Evolutionary conservation across 1,140 invertebrate species (phyloP).

Genomic region (Tetramorium simillimum): DNA sequence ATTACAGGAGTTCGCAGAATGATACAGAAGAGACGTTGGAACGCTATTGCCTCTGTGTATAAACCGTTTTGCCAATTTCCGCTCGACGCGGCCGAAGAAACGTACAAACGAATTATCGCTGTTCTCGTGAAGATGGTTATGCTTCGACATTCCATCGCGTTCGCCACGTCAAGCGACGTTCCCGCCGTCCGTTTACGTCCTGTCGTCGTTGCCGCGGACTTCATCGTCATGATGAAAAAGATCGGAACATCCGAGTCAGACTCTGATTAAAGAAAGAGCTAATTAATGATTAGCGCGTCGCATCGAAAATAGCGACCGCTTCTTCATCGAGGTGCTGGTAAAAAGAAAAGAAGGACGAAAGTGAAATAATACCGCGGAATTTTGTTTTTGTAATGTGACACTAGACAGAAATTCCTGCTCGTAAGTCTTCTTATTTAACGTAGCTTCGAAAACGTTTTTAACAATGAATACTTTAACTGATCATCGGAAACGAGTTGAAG

Average conservation of each 20-base stretch:
- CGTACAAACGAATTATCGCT: slow-evolving; percentile 55
- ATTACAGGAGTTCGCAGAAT: slow-evolving; percentile 13
- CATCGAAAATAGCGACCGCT: slow-evolving; percentile 56
- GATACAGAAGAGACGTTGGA: slow-evolving; percentile 13
- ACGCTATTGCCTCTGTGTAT: slow-evolving; percentile 26
- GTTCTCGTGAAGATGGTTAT: slow-evolving; percentile 58
- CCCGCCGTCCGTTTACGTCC: not conserved
- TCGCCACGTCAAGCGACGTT: slow-evolving; percentile 61
- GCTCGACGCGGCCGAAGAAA: slow-evolving; percentile 42
- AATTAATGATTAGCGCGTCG: slow-evolving; percentile 77
- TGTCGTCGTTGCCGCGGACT: not conserved
- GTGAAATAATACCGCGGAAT: slow-evolving; percentile 12
- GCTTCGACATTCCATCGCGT: slow-evolving; percentile 69
- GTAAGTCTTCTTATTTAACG: not conserved
- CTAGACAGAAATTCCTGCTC: not conserved
- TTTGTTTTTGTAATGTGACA: not conserved
- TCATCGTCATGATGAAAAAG: slow-evolving; percentile 43
- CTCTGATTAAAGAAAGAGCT: slow-evolving; percentile 71
- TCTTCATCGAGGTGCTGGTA: slow-evolving; percentile 9
- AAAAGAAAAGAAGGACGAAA: not conserved
- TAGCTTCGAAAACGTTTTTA: not conserved
- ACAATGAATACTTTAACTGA: not conserved
- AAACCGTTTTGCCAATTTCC: slow-evolving; percentile 49
- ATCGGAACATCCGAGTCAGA: slow-evolving; percentile 59
- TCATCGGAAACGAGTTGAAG: not conserved